phyloP scores from a whole-genome alignment of 2,888 invertebrate species.

The Pheosia gnoma region DNA sequence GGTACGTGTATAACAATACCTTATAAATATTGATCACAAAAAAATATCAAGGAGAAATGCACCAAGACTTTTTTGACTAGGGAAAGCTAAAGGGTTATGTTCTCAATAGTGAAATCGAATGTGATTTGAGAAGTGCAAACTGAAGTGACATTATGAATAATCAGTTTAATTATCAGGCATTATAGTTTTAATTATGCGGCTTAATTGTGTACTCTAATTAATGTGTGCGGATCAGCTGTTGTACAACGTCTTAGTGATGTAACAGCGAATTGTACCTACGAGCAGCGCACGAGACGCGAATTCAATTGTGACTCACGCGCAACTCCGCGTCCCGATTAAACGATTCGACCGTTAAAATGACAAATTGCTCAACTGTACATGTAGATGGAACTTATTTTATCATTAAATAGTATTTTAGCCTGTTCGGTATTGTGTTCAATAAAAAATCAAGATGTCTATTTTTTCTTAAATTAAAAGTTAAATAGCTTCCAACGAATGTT shows the following conservation, averaged over 20 bases:
- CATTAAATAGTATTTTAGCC: not conserved
- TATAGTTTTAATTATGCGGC: constrained; percentile 7
- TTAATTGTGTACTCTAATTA: constrained; percentile 12
- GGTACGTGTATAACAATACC: constrained; percentile 40
- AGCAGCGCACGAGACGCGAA: constrained; percentile 11
- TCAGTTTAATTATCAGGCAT: too few relatives aligned
- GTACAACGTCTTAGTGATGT: constrained; percentile 18
- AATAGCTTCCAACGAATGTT: too few relatives aligned
- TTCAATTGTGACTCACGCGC: constrained; percentile 23
- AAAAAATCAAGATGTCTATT: too few relatives aligned
- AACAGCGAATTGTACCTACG: constrained; percentile 14
- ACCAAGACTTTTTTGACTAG: too few relatives aligned
- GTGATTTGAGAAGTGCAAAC: too few relatives aligned
- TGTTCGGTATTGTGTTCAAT: not conserved
- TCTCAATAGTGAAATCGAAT: too few relatives aligned
- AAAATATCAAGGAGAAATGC: too few relatives aligned
- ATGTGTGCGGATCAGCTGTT: constrained; percentile 16
- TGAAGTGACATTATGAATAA: too few relatives aligned
- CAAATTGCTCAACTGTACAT: constrained; percentile 6
- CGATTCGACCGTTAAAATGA: constrained; percentile 12
- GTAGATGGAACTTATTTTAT: not conserved
- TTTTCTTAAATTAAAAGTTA: too few relatives aligned
- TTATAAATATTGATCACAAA: too few relatives aligned
- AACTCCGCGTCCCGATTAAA: constrained; percentile 6
- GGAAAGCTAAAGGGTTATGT: too few relatives aligned